These are phyloP conservation scores for Meriones psammophilus DNA, from an alignment of 2,797 vertebrate species.

Conservation along the genomic window DNA sequence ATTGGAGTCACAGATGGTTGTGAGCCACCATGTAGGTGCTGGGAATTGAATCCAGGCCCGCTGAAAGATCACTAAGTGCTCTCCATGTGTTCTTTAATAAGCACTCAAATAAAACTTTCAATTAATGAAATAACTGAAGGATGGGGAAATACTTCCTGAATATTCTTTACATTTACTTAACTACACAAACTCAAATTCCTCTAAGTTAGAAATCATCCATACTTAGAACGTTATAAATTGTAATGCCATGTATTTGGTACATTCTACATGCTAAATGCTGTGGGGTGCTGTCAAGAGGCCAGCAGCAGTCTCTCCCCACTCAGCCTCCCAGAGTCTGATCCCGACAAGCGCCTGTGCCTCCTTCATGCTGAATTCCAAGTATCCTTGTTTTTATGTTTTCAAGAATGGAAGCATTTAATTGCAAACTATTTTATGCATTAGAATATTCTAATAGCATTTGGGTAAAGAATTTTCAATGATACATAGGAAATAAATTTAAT, in stretches of 20 bases:
- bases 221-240: conserved; percentile 43
- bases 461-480: conserved; percentile 54
- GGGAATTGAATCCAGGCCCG: neutral
- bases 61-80: neutral
- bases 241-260: neutral
- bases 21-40: neutral
- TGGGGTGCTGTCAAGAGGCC: neutral
- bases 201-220: conserved; percentile 32
- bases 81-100: conserved; percentile 52
- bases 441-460: conserved; percentile 43
- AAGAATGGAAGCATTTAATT: conserved; percentile 54
- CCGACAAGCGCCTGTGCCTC: neutral
- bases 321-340: neutral
- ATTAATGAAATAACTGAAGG: conserved; percentile 61
- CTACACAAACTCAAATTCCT: conserved; percentile 53
- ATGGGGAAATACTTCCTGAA: conserved; percentile 43
- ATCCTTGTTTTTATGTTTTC: conserved; percentile 45
- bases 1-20: neutral
- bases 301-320: neutral
- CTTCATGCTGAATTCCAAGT: neutral
- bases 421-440: conserved; percentile 43
- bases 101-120: conserved; percentile 56
- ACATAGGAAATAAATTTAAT: conserved; percentile 37
- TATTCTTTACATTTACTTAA: conserved; percentile 62
- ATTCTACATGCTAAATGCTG: conserved; percentile 24